Base-by-base conservation (phyloP, 2,888 invertebrate genomes). In the Notodonta dromedarius region DNA sequence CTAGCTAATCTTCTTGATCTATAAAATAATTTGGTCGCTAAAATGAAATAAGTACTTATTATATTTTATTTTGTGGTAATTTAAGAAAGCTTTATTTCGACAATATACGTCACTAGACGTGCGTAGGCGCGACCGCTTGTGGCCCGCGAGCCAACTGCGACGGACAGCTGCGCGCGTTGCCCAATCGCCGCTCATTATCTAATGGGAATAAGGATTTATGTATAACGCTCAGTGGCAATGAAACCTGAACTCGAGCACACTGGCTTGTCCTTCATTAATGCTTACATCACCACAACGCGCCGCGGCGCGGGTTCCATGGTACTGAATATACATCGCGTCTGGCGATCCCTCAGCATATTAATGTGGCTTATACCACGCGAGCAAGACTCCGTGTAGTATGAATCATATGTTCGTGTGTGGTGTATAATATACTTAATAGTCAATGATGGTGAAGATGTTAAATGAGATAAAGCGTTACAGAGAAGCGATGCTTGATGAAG, bases 391-490 rank as follows among this genome's bases (percentile, higher is more conserved):
- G 9, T 50, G 50, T 50, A 4, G 11, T 50, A 16, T 12, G 50
- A n/a, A 4, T 12, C n/a, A 12, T 52, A 13, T 52, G 6, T 13
- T 52, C 32, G 16, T 50, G 50, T 50, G 9, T 50, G 32, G 52
- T 52, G 35, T 52, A 52, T 32, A 12, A 32, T 52, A 13, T 32
- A 4, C 16, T 50, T 13, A 24, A 32, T 32, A 52, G 32, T 9
- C 3, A 4, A 32, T 52, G 16, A 35, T 44, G 54, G 40, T 39
- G 35, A 55, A 40, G 32, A 60, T 65, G 60, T 68, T 71, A 71
- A 55, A 53, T 62, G 69, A 62, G 51, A 60, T 62, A 57, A 66
- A 68, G 67, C 73, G 56, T 66, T 61, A 61, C 54, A 24, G 48
- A 59, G 64, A 72, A 65, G 73, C 70, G 63, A 59, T 61, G 14